These are phyloP conservation scores for Seira sanloemensis DNA, from an alignment of 2,888 invertebrate genomes.

Conservation along the genomic window DNA sequence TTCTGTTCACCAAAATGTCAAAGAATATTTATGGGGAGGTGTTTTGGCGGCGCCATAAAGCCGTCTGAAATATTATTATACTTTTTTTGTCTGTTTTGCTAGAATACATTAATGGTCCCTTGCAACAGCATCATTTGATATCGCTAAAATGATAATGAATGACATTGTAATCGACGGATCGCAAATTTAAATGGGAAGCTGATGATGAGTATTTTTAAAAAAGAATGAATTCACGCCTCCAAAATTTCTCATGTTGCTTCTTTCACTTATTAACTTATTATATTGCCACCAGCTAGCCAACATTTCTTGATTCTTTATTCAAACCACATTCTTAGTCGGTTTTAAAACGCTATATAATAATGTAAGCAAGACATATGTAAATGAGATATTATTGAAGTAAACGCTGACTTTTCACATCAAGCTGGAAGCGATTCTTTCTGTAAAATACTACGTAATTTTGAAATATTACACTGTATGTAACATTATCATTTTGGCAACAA, in stretches of 20 bases:
- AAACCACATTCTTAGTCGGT: not conserved
- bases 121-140: not conserved
- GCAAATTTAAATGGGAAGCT: not conserved
- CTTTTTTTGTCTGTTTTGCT: not conserved
- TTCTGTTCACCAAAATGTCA: constrained; percentile 51
- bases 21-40: constrained; percentile 52
- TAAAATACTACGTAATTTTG: not conserved
- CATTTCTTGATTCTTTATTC: not conserved
- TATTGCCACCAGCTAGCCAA: not conserved
- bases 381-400: not conserved
- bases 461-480: no score
- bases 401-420: not conserved
- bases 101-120: not conserved
- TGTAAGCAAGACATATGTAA: not conserved
- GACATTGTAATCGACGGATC: not conserved
- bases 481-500: not conserved
- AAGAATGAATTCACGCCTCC: not conserved
- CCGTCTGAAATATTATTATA: constrained; percentile 25
- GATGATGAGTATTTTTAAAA: not conserved
- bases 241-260: not conserved
- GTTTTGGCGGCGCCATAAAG: constrained; percentile 49
- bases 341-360: no score
- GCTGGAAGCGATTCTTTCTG: not conserved
- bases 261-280: not conserved
- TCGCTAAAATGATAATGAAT: not conserved